These are phyloP conservation scores for Teleogryllus oceanicus DNA, from an alignment of 2,888 invertebrate genomes.

Conservation along the genomic window DNA sequence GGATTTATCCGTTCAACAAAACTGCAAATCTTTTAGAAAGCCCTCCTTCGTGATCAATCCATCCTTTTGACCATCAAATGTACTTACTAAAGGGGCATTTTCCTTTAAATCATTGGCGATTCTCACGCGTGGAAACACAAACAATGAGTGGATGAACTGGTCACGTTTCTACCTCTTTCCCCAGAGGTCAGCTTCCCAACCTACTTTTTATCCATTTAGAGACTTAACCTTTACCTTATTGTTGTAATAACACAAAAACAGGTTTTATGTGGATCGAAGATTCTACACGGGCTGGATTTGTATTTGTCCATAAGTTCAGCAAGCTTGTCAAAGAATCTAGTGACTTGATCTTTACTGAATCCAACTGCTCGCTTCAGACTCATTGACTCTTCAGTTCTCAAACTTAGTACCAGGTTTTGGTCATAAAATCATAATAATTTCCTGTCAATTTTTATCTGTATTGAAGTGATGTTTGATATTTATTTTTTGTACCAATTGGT, in stretches of 20 bases:
- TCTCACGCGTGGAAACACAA: not conserved
- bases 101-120: slow-evolving; percentile 24
- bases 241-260: slow-evolving; percentile 22
- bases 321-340: not conserved
- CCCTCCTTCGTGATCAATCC: slow-evolving; percentile 23
- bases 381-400: not conserved
- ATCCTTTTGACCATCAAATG: slow-evolving; percentile 12
- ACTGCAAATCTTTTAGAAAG: not conserved
- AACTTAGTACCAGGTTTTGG: not conserved
- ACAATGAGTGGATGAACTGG: not conserved
- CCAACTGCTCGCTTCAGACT: slow-evolving; percentile 22
- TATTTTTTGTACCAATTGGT: slow-evolving; percentile 31
- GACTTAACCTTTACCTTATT: slow-evolving; percentile 23
- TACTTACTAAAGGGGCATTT: not conserved
- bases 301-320: not conserved
- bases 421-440: slow-evolving; percentile 20
- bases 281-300: not conserved
- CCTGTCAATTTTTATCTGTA: slow-evolving; percentile 19
- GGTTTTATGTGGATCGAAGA: slow-evolving; percentile 19
- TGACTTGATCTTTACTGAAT: slow-evolving; percentile 22
- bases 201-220: slow-evolving; percentile 22
- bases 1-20: slow-evolving; percentile 20
- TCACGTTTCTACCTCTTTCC: slow-evolving; percentile 25
- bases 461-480: slow-evolving; percentile 27
- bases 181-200: slow-evolving; percentile 29